Evolutionary conservation across 1,140 invertebrate species (phyloP).

Genomic region (Lepidurus packardi): DNA sequence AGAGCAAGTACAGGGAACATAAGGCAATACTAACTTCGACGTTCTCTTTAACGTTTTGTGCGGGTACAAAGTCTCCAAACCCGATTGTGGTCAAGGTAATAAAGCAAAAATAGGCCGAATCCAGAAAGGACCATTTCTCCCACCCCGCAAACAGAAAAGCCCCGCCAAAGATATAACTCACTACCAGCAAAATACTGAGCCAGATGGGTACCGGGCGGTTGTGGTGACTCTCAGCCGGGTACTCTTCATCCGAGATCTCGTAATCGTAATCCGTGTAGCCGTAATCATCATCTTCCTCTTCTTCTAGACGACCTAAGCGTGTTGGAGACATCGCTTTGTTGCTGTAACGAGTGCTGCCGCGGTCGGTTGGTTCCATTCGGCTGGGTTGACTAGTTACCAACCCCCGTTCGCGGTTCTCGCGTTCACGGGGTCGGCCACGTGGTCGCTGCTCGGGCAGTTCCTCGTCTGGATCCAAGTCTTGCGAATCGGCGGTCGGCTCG

Average conservation of each 20-base stretch:
- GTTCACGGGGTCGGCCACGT: conserved; percentile 6
- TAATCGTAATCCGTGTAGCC: conserved; percentile 51
- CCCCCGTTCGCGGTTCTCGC: not conserved
- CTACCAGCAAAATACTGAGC: conserved; percentile 80
- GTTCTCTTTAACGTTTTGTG: conserved; percentile 60
- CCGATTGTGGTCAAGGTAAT: conserved; percentile 91
- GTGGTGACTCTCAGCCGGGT: conserved; percentile 38
- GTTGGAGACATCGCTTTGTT: not conserved
- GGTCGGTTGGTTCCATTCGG: not conserved
- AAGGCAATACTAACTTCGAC: conserved; percentile 70
- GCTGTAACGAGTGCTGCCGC: conserved; percentile 29
- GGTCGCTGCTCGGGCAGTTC: conserved; percentile 26
- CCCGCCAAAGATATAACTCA: conserved; percentile 81
- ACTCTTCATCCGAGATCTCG: conserved; percentile 40
- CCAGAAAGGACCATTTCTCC: conserved; percentile 75
- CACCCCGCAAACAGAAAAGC: conserved; percentile 75
- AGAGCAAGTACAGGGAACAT: conserved; percentile 85
- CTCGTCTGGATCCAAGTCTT: not conserved
- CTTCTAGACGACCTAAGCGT: conserved; percentile 33
- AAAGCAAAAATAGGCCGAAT: conserved; percentile 92
- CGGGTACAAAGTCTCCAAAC: conserved; percentile 90
- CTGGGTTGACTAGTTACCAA: not conserved
- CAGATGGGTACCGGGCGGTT: conserved; percentile 74
- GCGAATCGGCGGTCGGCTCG: conserved; percentile 27
- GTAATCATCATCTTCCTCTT: conserved; percentile 43